A percentile compares a stretch with the other conserved stretches of the same genome.
Evolutionary conservation across 2,797 vertebrate species (phyloP).

Genomic region (Todus mexicanus): DNA sequence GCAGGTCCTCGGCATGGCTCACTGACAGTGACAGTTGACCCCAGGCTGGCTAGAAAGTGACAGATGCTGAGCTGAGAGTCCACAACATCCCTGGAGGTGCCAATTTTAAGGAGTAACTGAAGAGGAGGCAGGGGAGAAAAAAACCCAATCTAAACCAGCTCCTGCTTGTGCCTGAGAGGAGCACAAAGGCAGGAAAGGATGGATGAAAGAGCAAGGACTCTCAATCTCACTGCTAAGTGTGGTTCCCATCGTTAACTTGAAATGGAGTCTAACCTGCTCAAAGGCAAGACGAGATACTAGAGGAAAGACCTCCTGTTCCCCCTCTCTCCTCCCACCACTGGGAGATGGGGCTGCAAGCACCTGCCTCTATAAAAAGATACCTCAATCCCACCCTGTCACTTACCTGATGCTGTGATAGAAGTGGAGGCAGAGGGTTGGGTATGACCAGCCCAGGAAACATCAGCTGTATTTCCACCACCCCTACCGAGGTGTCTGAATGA

Average conservation of each 20-base stretch:
- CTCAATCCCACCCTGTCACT: neutral
- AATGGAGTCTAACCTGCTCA: neutral
- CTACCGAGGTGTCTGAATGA: neutral
- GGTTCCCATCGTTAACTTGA: neutral
- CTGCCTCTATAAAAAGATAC: neutral
- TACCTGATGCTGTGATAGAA: neutral
- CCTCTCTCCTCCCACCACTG: neutral
- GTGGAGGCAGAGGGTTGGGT: neutral
- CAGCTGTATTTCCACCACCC: neutral
- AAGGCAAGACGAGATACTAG: neutral
- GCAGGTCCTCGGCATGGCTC: neutral
- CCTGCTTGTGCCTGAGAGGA: neutral
- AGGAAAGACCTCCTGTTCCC: neutral
- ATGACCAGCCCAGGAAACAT: neutral
- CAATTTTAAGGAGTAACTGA: neutral
- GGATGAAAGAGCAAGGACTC: neutral
- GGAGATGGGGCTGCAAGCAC: neutral
- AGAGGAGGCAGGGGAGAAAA: neutral
- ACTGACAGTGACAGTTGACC: rapidly evolving
- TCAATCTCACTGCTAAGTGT: neutral
- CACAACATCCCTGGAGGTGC: neutral
- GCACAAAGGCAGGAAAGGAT: neutral
- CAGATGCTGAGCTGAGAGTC: neutral
- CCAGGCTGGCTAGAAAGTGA: neutral
- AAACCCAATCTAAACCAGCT: neutral